Percentiles rank a stretch among this genome's conserved stretches.
Conservation (phyloP, 2,888 invertebrate genomes). For the Eumerus sabulonum region DNA sequence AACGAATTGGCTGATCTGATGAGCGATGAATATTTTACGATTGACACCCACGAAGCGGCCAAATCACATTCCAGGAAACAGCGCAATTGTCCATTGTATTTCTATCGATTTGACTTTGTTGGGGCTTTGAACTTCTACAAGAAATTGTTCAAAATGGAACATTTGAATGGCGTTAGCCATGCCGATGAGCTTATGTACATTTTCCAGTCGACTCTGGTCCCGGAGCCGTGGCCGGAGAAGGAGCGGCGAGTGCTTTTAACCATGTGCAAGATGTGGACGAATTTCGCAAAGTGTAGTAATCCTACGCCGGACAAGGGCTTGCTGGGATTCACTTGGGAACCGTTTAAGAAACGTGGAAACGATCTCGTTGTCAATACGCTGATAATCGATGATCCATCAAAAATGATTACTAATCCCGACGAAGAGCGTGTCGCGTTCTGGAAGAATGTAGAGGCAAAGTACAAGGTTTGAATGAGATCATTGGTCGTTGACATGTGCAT, state of each 20-base stretch:
- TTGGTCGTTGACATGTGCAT: no score
- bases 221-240: slow-evolving; percentile 55
- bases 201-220: slow-evolving; percentile 74
- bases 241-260: slow-evolving; percentile 76
- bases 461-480: no score
- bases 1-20: slow-evolving; percentile 78
- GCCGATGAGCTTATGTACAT: slow-evolving; percentile 81
- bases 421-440: not conserved
- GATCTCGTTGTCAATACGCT: not conserved
- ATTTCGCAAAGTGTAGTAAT: slow-evolving; percentile 80
- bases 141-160: slow-evolving; percentile 72
- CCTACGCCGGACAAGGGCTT: slow-evolving; percentile 37
- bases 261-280: slow-evolving; percentile 81
- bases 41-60: slow-evolving; percentile 36
- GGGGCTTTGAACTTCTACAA: slow-evolving; percentile 80
- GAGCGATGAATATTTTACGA: slow-evolving; percentile 76
- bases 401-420: not conserved
- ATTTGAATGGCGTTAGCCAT: slow-evolving; percentile 80
- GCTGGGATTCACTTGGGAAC: slow-evolving; percentile 64
- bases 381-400: slow-evolving; percentile 54
- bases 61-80: slow-evolving; percentile 64
- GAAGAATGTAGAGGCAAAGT: not conserved
- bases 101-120: slow-evolving; percentile 81
- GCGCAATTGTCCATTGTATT: slow-evolving; percentile 78
- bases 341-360: not conserved